Percentiles rank a stretch among this genome's conserved stretches.
Conservation (phyloP, 2,797 vertebrate genomes). For the Betta splendens region DNA sequence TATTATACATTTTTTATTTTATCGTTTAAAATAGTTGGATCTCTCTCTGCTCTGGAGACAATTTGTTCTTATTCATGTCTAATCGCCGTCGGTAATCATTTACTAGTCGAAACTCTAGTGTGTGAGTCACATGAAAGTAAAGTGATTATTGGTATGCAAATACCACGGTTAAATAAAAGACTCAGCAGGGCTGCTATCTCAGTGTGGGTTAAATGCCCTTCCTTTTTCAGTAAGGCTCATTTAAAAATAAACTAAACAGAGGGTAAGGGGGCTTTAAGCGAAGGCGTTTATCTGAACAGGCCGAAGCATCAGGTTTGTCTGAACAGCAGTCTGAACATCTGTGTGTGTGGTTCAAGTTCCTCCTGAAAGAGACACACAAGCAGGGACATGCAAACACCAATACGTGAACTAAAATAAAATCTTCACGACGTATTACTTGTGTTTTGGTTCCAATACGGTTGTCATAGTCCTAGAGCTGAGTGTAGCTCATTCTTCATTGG, state of each 20-base stretch:
- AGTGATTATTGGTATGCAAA: too few relatives aligned
- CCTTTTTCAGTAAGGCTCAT: slow-evolving; percentile 51
- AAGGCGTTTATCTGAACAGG: slow-evolving; percentile 51
- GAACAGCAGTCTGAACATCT: slow-evolving; percentile 53
- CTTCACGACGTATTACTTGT: too few relatives aligned
- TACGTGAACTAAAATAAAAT: too few relatives aligned
- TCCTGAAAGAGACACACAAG: slow-evolving; percentile 20
- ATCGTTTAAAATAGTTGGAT: too few relatives aligned
- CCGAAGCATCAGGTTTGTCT: slow-evolving; percentile 60
- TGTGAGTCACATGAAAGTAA: neutral
- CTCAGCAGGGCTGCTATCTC: slow-evolving; percentile 35
- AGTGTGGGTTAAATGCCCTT: slow-evolving; percentile 53
- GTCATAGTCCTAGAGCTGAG: too few relatives aligned
- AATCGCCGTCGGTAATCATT: too few relatives aligned
- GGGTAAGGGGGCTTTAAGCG: slow-evolving; percentile 32
- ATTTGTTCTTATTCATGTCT: too few relatives aligned
- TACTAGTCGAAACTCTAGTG: too few relatives aligned
- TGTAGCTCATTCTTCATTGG: slow-evolving; percentile 2
- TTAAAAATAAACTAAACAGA: slow-evolving; percentile 61
- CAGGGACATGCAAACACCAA: slow-evolving; percentile 18
- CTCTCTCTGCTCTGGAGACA: too few relatives aligned
- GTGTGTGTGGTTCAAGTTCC: slow-evolving; percentile 40
- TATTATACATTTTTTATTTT: too few relatives aligned
- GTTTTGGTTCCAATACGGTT: neutral
- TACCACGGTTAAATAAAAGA: too few relatives aligned